A percentile compares a stretch with the other conserved stretches of the same genome.
These are phyloP conservation scores for Micromys minutus DNA, from an alignment of 2,113 vertebrate genomes.

Conservation along the genomic window DNA sequence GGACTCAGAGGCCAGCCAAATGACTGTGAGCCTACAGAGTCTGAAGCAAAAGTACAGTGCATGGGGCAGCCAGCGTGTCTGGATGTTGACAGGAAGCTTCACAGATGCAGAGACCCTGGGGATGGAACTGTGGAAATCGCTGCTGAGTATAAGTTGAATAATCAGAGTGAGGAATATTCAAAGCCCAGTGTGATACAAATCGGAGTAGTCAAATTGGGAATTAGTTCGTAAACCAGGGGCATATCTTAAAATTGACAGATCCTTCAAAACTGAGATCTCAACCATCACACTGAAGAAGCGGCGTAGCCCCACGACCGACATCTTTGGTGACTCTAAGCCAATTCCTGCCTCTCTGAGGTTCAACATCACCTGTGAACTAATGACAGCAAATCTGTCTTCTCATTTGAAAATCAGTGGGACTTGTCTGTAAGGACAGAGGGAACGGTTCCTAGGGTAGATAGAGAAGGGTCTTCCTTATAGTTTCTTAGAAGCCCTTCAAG, in stretches of 20 bases:
- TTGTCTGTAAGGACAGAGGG: conserved; percentile 12
- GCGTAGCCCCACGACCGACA: neutral
- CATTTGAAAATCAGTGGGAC: neutral
- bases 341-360: neutral
- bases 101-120: neutral
- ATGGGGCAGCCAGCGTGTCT: neutral
- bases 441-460: neutral
- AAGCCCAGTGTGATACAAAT: neutral
- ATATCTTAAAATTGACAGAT: neutral
- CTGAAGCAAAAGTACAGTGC: neutral
- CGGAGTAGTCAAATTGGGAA: neutral
- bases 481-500: neutral
- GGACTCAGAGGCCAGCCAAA: neutral
- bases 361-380: neutral
- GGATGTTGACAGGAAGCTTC: neutral
- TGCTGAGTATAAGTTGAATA: neutral
- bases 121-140: neutral
- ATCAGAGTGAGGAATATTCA: neutral
- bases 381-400: neutral
- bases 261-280: neutral
- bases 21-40: neutral
- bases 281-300: neutral
- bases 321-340: conserved; percentile 14
- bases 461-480: neutral
- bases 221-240: neutral